Evolutionary conservation across 2,113 vertebrate genomes (phyloP).

Genomic region (Galbula dea): DNA sequence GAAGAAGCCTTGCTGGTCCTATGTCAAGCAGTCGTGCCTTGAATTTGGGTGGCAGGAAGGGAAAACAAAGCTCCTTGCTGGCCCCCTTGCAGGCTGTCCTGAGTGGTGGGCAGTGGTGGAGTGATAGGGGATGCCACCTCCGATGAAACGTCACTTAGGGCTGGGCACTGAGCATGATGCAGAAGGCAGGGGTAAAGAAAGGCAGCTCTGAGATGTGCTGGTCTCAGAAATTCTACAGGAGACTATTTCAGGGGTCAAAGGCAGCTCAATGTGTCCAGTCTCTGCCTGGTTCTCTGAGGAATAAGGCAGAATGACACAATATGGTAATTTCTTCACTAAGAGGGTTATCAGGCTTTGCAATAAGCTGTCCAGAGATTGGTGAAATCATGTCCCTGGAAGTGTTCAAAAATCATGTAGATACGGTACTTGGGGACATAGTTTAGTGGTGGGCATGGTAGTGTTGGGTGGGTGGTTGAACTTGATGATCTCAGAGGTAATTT

Average conservation of each 20-base stretch:
- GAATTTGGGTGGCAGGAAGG: not conserved
- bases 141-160: not conserved
- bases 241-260: not conserved
- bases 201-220: not conserved
- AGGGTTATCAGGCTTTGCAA: too few species aligned
- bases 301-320: not conserved
- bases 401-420: too few species aligned
- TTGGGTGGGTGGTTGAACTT: too few species aligned
- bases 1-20: not conserved
- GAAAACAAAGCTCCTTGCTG: not conserved
- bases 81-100: not conserved
- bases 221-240: not conserved
- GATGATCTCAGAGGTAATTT: too few species aligned
- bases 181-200: not conserved
- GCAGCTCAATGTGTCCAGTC: not conserved
- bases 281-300: not conserved
- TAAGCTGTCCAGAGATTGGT: not conserved
- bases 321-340: not conserved
- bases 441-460: too few species aligned
- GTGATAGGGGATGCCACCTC: not conserved
- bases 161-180: not conserved
- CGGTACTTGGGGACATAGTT: too few species aligned
- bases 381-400: too few species aligned
- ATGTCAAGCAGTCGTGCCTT: accelerated
- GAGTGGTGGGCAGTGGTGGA: not conserved